phyloP scores from a whole-genome alignment of 1,140 invertebrate genomes.

The Cardiocondyla obscurior region DNA sequence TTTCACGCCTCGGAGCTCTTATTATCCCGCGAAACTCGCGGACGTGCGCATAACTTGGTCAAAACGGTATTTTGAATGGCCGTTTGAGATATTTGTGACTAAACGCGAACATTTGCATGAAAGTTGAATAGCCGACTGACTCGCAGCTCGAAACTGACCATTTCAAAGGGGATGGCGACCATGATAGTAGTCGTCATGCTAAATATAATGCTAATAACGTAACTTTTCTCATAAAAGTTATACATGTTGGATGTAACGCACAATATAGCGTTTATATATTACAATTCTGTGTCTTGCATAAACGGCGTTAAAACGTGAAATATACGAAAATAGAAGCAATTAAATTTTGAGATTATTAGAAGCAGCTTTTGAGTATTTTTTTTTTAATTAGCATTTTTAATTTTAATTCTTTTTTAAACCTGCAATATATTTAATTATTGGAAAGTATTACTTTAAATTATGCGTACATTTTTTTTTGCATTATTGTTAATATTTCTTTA shows the following conservation, averaged over 20 bases:
- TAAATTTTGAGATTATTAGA: not conserved
- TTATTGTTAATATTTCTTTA: not conserved
- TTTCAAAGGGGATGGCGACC: conserved; percentile 2
- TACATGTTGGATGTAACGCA: not conserved
- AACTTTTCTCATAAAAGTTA: conserved; percentile 24
- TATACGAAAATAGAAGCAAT: not conserved
- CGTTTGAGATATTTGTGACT: conserved; percentile 54
- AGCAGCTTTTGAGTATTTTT: not conserved
- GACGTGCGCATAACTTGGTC: conserved; percentile 44
- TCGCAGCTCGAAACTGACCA: not conserved
- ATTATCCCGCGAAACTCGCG: conserved; percentile 47
- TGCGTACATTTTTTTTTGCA: not conserved
- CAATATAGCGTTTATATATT: no score
- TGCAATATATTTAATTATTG: not conserved
- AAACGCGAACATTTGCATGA: conserved; percentile 57
- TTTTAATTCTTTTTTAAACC: not conserved
- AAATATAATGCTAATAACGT: conserved; percentile 36
- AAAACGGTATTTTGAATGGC: conserved; percentile 49
- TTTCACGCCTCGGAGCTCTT: not conserved
- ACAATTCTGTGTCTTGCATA: no score
- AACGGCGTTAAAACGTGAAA: not conserved
- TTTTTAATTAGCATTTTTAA: not conserved
- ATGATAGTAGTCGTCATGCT: not conserved
- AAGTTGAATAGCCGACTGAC: conserved; percentile 23
- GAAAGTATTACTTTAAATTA: not conserved